A percentile compares a stretch with the other conserved stretches of the same genome.
These are phyloP conservation scores for Coryphaenoides rupestris DNA, from an alignment of 2,113 vertebrate genomes.

Conservation along the genomic window DNA sequence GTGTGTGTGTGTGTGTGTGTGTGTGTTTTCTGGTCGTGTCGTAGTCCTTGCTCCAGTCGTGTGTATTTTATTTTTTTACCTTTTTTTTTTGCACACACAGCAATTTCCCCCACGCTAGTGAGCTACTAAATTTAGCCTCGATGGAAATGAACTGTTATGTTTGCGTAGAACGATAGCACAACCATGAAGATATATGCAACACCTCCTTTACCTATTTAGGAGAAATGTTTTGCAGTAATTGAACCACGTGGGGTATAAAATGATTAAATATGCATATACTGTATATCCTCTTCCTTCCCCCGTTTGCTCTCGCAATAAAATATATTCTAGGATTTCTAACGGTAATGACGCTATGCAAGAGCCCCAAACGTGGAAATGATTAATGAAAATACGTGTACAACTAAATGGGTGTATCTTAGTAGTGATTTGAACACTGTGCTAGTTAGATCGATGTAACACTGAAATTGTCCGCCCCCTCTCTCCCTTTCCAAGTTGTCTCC, in stretches of 20 bases:
- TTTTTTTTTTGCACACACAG: conserved; percentile 4
- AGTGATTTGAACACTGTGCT: no score
- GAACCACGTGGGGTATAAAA: conserved; percentile 19
- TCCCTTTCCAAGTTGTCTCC: no score
- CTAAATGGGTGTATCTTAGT: no score
- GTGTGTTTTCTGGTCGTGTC: conserved; percentile 11
- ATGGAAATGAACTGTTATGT: conserved; percentile 31
- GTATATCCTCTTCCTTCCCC: conserved; percentile 13
- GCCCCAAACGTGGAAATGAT: not conserved
- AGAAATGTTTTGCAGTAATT: conserved; percentile 23
- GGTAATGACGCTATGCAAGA: conserved; percentile 48
- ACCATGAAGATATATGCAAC: conserved; percentile 17
- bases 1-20: conserved; percentile 9
- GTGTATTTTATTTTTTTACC: conserved; percentile 21
- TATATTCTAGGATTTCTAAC: conserved; percentile 10
- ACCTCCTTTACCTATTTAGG: conserved; percentile 25
- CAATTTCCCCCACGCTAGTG: no score
- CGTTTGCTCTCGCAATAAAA: conserved; percentile 10
- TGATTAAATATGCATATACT: not conserved
- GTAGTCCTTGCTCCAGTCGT: not conserved
- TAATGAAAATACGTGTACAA: no score
- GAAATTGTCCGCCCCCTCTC: no score
- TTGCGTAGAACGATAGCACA: conserved; percentile 42
- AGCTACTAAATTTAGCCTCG: conserved; percentile 1
- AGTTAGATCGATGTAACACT: no score